A percentile compares a stretch with the other conserved stretches of the same genome.
Conservation (phyloP, 1,140 invertebrate genomes). For the Phenacoccus solenopsis region DNA sequence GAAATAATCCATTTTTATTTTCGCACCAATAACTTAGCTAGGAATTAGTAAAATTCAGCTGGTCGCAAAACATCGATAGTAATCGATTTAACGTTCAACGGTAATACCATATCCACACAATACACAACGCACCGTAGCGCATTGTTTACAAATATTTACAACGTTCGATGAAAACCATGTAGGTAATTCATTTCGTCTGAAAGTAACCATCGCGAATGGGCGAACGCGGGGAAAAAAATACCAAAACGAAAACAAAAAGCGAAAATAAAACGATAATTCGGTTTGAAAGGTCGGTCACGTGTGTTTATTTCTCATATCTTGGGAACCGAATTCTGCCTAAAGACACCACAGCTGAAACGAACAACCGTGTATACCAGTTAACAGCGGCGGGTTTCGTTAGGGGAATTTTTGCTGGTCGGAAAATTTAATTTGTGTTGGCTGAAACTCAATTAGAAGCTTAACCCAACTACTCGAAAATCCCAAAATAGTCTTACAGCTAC, state of each 20-base stretch:
- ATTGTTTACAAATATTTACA: too few species aligned
- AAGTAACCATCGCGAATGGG: too few species aligned
- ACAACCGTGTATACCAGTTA: neutral
- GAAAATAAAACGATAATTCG: slow-evolving; percentile 14
- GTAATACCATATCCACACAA: too few species aligned
- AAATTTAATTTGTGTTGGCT: slow-evolving; percentile 13
- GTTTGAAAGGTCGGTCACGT: slow-evolving; percentile 15
- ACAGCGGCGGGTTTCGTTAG: neutral
- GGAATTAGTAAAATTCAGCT: too few species aligned
- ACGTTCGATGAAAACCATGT: too few species aligned
- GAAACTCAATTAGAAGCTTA: slow-evolving; percentile 9
- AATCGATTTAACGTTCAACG: too few species aligned
- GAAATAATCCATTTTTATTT: too few species aligned
- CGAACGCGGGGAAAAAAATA: neutral
- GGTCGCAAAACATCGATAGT: too few species aligned
- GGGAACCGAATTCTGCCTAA: slow-evolving; percentile 6
- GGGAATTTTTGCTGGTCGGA: slow-evolving; percentile 8
- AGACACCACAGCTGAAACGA: neutral
- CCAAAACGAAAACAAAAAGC: neutral
- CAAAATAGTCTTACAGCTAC: slow-evolving; percentile 7
- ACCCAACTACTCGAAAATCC: neutral
- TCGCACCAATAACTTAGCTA: too few species aligned
- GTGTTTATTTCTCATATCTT: slow-evolving; percentile 8
- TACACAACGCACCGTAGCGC: too few species aligned
- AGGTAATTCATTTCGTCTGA: too few species aligned